phyloP scores from a whole-genome alignment of 2,113 vertebrate genomes.

The Dicrurus megarhynchus region DNA sequence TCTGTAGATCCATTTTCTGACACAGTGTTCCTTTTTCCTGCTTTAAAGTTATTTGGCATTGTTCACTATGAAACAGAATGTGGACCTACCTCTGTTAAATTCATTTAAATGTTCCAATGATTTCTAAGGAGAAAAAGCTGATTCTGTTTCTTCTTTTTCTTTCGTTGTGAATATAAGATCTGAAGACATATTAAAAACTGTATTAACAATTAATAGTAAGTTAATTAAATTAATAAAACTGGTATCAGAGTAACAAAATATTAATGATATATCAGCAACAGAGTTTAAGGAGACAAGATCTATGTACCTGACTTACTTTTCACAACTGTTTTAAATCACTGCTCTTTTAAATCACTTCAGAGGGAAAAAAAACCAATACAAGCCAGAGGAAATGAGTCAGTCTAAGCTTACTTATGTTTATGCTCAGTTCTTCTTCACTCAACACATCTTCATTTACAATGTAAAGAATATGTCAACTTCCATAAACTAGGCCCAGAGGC shows the following conservation, averaged over 20 bases:
- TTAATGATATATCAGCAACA: not conserved
- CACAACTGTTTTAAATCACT: not conserved
- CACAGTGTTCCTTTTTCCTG: not conserved
- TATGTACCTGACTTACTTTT: conserved; percentile 23
- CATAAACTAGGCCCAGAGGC: not conserved
- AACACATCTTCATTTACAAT: not conserved
- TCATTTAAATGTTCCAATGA: not conserved
- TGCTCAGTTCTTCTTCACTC: not conserved
- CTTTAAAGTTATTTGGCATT: not conserved
- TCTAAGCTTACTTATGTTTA: not conserved
- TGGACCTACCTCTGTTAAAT: not conserved
- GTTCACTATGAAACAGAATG: not conserved
- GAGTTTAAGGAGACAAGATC: not conserved
- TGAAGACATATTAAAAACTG: conserved; percentile 34
- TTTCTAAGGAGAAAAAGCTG: not conserved
- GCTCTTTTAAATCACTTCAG: not conserved
- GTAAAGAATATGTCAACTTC: conserved; percentile 3
- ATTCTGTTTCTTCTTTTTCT: not conserved
- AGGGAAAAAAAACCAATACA: not conserved
- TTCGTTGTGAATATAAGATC: not conserved
- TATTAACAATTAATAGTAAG: not conserved
- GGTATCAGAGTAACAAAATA: conserved; percentile 13
- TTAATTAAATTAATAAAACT: conserved; percentile 8
- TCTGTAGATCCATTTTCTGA: not conserved
- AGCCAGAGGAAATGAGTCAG: not conserved